Percentiles rank a stretch among this genome's conserved stretches.
phyloP scores from a whole-genome alignment of 2,113 vertebrate species.

The Campylomormyrus tamandua region DNA sequence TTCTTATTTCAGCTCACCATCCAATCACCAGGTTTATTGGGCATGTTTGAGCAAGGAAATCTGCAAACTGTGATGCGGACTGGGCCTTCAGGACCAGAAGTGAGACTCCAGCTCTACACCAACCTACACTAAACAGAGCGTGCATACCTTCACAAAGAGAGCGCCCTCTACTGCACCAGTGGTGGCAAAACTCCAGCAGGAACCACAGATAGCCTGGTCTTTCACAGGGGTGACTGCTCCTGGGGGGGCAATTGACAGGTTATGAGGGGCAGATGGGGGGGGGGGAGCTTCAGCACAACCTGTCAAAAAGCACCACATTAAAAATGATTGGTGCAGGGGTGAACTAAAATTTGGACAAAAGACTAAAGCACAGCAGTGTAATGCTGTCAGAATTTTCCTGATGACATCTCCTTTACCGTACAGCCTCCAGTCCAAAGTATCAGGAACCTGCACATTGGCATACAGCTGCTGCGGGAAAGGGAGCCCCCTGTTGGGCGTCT shows the following conservation, averaged over 20 bases:
- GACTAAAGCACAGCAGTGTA: neutral
- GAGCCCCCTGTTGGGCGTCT: slow-evolving; percentile 52
- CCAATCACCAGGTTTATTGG: neutral
- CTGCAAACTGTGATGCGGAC: neutral
- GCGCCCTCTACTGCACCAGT: slow-evolving; percentile 63
- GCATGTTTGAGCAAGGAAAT: neutral
- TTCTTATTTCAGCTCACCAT: neutral
- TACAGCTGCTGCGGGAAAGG: slow-evolving; percentile 51
- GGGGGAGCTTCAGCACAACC: neutral
- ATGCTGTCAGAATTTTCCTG: neutral
- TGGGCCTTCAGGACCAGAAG: neutral
- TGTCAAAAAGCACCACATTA: neutral
- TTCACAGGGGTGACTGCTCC: slow-evolving; percentile 69
- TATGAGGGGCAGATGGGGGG: no score
- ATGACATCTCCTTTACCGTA: slow-evolving; percentile 44
- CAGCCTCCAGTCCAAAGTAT: slow-evolving; percentile 67
- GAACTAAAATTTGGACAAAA: neutral
- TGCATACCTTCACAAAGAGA: slow-evolving; percentile 62
- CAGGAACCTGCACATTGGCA: slow-evolving; percentile 47
- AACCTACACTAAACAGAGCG: neutral
- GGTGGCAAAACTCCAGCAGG: slow-evolving; percentile 66
- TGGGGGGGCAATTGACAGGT: slow-evolving; percentile 28
- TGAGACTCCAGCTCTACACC: neutral
- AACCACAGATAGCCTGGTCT: slow-evolving; percentile 69
- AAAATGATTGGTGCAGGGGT: neutral